phyloP scores from a whole-genome alignment of 2,888 invertebrate genomes.

The Hypselothyrea guttata region DNA sequence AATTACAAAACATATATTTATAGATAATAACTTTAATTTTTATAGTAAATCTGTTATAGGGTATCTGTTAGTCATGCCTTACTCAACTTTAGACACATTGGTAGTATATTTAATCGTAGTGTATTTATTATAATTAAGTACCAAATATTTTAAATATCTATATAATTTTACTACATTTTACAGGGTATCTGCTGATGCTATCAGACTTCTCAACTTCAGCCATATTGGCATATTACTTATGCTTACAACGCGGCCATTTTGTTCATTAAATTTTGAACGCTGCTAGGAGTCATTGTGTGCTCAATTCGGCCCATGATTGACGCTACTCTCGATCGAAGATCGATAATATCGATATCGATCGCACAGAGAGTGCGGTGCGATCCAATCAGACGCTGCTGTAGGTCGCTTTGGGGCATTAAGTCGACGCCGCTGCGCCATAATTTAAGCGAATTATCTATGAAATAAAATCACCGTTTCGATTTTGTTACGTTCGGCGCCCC shows the following conservation, averaged over 20 bases:
- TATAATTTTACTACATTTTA: too few relatives aligned
- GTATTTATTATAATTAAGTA: too few relatives aligned
- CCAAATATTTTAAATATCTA: neutral
- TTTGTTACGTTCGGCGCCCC: slow-evolving; percentile 50
- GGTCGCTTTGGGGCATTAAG: slow-evolving; percentile 75
- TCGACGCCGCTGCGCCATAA: slow-evolving; percentile 71
- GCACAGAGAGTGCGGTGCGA: slow-evolving; percentile 23
- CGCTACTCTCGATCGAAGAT: slow-evolving; percentile 42
- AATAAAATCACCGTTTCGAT: slow-evolving; percentile 72
- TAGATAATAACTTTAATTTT: too few relatives aligned
- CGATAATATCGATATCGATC: slow-evolving; percentile 44
- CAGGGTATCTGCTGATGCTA: neutral
- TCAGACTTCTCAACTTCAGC: too few relatives aligned
- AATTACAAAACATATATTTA: too few relatives aligned
- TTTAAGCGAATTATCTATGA: slow-evolving; percentile 80
- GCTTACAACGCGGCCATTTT: slow-evolving; percentile 37
- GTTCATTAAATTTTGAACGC: slow-evolving; percentile 10
- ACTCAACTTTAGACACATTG: too few relatives aligned
- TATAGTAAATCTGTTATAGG: too few relatives aligned
- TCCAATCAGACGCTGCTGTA: slow-evolving; percentile 76
- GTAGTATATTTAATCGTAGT: too few relatives aligned
- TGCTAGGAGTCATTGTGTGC: slow-evolving; percentile 15
- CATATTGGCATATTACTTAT: too few relatives aligned
- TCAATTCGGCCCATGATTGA: slow-evolving; percentile 62
- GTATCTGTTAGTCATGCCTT: too few relatives aligned